Evolutionary conservation across 2,888 invertebrate species (phyloP), one percentile per base, ranked within the genome.

Genomic region (Pyrrhia umbra): DNA sequence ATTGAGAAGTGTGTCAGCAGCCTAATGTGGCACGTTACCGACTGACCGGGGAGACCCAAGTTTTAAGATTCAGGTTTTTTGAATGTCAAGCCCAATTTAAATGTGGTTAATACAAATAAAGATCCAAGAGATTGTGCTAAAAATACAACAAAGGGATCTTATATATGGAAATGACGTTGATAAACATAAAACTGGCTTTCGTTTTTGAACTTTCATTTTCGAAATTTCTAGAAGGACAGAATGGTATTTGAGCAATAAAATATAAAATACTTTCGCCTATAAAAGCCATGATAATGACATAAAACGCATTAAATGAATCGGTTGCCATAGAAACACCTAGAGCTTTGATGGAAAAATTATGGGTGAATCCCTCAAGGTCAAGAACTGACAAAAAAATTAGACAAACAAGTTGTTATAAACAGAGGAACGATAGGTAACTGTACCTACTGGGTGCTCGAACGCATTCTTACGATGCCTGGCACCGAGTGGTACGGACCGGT

Each of bases 391-490:
- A 58, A 75, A 74, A 78, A 58, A 58, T 66, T 63, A 68, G 63
- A 71, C 52, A 72, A 77, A 79, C 76, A 75, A 75, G 57, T 79
- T 59, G 67, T 57, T 65, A 57, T 56, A 72, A 73, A 63, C 75
- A 64, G 65, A 64, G 51, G 68, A 49, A 56, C 64, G 63, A 64
- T 78, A 69, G 72, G 64, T 75, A 78, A 78, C 81, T 78, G 76
- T 80, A 81, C 66, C 61, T 76, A 90, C 89, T 86, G 40, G 47
- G 86, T 89, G 89, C 85, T 86, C 88, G 76, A 81, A 86, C 90
- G 88, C 90, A 88, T 88, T 86, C 88, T 84, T 81, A 81, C 85
- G 85, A 75, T 83, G 90, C 89, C 91, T 89, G 93, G 92, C 86
- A 93, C 93, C 72, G 87, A 75, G 82, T 90, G 92, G 92, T 89